phyloP scores from a whole-genome alignment of 2,888 invertebrate genomes.

The Plagodis pulveraria region DNA sequence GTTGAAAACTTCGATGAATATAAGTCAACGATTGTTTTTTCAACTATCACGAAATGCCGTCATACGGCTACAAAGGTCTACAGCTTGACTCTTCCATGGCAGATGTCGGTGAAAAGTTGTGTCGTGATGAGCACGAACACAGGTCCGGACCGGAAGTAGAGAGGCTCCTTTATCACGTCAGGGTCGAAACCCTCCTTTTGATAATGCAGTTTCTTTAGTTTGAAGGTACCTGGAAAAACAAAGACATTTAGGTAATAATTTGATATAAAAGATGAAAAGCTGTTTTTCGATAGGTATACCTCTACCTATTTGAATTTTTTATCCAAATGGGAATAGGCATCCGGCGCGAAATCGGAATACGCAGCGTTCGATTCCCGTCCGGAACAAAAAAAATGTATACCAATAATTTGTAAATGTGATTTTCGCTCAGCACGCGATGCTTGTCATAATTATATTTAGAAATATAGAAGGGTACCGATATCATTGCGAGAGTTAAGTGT shows the following conservation, averaged over 20 bases:
- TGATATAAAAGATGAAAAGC: background rate
- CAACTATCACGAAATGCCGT: background rate
- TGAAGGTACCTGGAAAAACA: conserved; percentile 91
- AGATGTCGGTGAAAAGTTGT: conserved; percentile 85
- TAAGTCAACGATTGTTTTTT: conserved; percentile 20
- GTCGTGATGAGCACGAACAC: conserved; percentile 86
- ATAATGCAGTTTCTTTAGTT: conserved; percentile 95
- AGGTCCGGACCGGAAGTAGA: conserved; percentile 87
- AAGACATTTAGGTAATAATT: background rate
- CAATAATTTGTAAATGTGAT: too few relatives aligned
- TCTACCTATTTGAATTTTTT: too few relatives aligned
- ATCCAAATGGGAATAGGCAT: too few relatives aligned
- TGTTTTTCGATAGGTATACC: too few relatives aligned
- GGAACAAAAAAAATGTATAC: too few relatives aligned
- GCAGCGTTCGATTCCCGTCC: too few relatives aligned
- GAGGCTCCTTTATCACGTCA: conserved; percentile 87
- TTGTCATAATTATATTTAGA: too few relatives aligned
- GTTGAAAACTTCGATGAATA: conserved; percentile 7
- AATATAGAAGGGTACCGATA: too few relatives aligned
- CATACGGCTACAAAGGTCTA: conserved; percentile 43
- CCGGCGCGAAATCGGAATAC: too few relatives aligned
- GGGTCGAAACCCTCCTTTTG: conserved; percentile 94
- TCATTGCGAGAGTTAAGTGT: too few relatives aligned
- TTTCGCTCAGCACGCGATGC: too few relatives aligned
- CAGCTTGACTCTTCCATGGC: conserved; percentile 74